phyloP scores from a whole-genome alignment of 1,140 invertebrate species.

The Brachionus sp. region DNA sequence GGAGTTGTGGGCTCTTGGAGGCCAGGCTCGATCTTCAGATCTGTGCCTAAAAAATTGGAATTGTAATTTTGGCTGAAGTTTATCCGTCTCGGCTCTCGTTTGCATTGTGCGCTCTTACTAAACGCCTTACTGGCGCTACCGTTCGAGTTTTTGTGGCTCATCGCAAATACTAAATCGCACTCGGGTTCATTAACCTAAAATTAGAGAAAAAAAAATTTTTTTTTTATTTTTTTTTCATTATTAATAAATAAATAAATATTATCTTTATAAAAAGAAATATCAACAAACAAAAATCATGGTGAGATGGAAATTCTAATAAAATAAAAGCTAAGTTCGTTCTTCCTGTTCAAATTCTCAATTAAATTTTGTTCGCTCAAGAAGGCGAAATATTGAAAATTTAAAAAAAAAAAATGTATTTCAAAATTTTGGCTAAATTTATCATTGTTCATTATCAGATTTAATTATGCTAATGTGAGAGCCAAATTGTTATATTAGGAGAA shows the following conservation, averaged over 20 bases:
- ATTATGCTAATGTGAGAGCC: constrained; percentile 21
- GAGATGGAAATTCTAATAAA: neutral
- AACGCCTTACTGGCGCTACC: neutral
- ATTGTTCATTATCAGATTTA: constrained; percentile 35
- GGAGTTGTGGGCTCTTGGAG: constrained; percentile 38
- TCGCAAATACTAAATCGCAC: neutral
- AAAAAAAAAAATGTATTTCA: neutral
- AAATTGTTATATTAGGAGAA: neutral
- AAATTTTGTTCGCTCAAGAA: neutral
- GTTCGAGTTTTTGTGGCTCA: constrained; percentile 25
- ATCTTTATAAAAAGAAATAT: neutral
- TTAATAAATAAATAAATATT: neutral
- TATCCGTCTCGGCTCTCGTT: neutral
- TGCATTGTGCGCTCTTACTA: neutral
- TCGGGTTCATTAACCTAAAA: constrained; percentile 26
- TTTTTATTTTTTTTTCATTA: neutral
- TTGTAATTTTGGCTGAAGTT: neutral
- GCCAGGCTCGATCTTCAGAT: neutral
- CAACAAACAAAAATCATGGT: constrained; percentile 1
- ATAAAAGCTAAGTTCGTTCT: neutral
- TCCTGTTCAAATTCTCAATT: neutral
- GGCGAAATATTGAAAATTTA: neutral
- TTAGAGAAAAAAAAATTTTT: neutral
- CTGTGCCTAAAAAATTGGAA: neutral
- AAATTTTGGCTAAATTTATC: constrained; percentile 19